Evolutionary conservation across 2,113 vertebrate species (phyloP).

Genomic region (Cyrtonyx montezumae): DNA sequence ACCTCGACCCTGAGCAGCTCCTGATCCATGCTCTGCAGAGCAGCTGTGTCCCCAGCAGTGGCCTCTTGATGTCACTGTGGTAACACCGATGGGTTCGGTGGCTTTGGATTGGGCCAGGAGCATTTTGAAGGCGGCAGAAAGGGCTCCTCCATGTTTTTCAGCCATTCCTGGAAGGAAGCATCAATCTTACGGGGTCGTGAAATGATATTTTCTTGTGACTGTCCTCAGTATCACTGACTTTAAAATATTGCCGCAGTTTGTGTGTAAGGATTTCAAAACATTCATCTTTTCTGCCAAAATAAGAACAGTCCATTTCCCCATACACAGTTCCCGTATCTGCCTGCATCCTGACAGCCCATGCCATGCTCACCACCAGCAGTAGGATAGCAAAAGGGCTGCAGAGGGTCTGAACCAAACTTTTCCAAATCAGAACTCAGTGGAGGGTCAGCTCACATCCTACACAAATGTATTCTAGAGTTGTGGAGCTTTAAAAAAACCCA

Average conservation of each 20-base stretch:
- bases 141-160: not conserved
- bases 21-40: not conserved
- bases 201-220: not conserved
- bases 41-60: not conserved
- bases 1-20: not conserved
- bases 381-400: not conserved
- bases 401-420: not conserved
- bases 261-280: not conserved
- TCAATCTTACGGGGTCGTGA: not conserved
- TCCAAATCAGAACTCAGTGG: not conserved
- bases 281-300: not conserved
- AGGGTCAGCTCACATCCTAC: not conserved
- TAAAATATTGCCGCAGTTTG: not conserved
- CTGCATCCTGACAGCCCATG: not conserved
- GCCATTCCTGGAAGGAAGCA: not conserved
- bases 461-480: not conserved
- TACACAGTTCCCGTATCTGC: not conserved
- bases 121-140: not conserved
- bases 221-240: not conserved
- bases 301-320: not conserved
- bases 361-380: not conserved
- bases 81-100: not conserved
- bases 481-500: not conserved
- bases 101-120: not conserved
- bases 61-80: constrained; percentile 21